Conservation (phyloP, 2,797 vertebrate species). For the Falco peregrinus region DNA sequence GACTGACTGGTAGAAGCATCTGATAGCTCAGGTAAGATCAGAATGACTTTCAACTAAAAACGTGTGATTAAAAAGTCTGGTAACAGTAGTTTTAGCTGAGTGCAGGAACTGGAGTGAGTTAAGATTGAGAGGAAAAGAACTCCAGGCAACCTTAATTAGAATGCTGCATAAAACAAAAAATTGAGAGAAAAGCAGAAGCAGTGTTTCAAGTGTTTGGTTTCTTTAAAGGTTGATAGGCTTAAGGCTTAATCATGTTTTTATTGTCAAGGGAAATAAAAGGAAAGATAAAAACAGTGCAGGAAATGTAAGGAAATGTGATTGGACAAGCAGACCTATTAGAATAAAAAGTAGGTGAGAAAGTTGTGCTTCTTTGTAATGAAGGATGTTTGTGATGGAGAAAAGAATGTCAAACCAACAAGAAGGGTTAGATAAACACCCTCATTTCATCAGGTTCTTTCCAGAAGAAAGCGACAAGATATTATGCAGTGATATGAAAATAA, state of each 20-base stretch:
- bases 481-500: slow-evolving; percentile 38
- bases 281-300: slow-evolving; percentile 1
- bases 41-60: not conserved
- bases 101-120: not conserved
- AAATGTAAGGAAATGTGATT: not conserved
- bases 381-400: slow-evolving; percentile 8
- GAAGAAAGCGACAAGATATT: slow-evolving; percentile 14
- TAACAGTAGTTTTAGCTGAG: not conserved
- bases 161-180: not conserved
- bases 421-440: slow-evolving; percentile 20
- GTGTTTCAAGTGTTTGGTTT: not conserved
- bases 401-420: slow-evolving; percentile 1
- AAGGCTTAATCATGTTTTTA: slow-evolving; percentile 23
- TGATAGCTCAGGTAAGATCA: not conserved
- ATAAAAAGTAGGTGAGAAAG: not conserved
- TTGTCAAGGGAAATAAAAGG: slow-evolving; percentile 12
- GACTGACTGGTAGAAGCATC: not conserved
- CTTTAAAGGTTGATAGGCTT: slow-evolving; percentile 24
- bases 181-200: not conserved
- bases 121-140: not conserved
- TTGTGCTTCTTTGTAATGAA: not conserved
- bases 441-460: not conserved
- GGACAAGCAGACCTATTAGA: not conserved
- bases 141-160: not conserved
- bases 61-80: not conserved